Percentiles rank a stretch among this genome's conserved stretches.
These are phyloP conservation scores for Hiodon tergisus DNA, from an alignment of 2,113 vertebrate genomes.

Conservation along the genomic window DNA sequence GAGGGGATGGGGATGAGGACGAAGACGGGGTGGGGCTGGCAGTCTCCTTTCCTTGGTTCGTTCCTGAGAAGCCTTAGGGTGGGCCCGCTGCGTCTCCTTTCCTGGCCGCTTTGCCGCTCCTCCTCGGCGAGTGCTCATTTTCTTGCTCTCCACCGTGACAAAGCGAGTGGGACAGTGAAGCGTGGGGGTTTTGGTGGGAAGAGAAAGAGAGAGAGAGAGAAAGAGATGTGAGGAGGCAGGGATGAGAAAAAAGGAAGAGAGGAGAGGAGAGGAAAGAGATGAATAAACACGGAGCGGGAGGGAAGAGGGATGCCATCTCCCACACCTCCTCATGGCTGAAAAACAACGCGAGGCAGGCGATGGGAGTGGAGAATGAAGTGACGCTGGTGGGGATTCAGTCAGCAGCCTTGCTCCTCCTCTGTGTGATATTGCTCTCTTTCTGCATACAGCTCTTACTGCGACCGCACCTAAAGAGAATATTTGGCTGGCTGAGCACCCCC, in stretches of 20 bases:
- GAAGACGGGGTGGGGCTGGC: constrained; percentile 24
- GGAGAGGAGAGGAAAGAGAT: constrained; percentile 26
- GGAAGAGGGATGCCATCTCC: constrained; percentile 26
- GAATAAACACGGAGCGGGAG: constrained; percentile 27
- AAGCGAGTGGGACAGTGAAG: constrained; percentile 26
- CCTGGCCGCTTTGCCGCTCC: constrained; percentile 10
- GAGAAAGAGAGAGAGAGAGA: constrained; percentile 18
- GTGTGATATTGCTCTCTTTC: constrained; percentile 27
- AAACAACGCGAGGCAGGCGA: constrained; percentile 34
- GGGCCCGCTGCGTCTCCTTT: constrained; percentile 4
- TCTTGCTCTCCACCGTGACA: constrained; percentile 27
- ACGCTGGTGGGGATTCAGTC: constrained; percentile 43
- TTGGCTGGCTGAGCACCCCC: constrained; percentile 10
- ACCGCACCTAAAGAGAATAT: constrained; percentile 17
- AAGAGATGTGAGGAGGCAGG: constrained; percentile 39
- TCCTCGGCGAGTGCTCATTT: constrained; percentile 30
- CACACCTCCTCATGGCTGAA: constrained; percentile 33
- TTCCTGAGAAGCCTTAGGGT: constrained; percentile 24
- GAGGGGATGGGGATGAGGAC: constrained; percentile 35
- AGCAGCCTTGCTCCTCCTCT: constrained; percentile 27
- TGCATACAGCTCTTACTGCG: constrained; percentile 19
- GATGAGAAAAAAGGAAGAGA: constrained; percentile 15
- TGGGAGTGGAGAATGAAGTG: not conserved
- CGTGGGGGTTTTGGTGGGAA: constrained; percentile 36
- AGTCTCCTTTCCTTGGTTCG: constrained; percentile 31